phyloP scores from a whole-genome alignment of 2,888 invertebrate genomes.

The Spisula solida region DNA sequence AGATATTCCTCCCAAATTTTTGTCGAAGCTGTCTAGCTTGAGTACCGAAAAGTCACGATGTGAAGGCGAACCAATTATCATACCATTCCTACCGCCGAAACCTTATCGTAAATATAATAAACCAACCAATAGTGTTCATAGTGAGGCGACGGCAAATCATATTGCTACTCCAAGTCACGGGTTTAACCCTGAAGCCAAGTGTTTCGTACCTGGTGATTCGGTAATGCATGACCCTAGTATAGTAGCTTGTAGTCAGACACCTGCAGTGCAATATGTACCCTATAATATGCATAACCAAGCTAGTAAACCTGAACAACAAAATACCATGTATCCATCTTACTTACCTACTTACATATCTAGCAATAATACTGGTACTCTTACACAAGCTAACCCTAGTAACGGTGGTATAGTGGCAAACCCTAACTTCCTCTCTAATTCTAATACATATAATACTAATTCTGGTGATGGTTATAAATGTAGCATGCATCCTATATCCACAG shows the following conservation, averaged over 20 bases:
- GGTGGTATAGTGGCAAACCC: conserved; percentile 44
- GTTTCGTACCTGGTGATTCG: conserved; percentile 75
- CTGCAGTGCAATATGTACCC: conserved; percentile 36
- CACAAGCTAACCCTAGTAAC: conserved; percentile 48
- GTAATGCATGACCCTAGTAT: conserved; percentile 68
- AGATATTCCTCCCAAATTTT: conserved; percentile 85
- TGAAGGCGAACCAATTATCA: conserved; percentile 84
- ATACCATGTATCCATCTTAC: conserved; percentile 8
- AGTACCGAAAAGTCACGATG: conserved; percentile 82
- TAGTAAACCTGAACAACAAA: conserved; percentile 21
- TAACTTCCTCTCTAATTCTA: conserved; percentile 47
- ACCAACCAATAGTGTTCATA: conserved; percentile 11
- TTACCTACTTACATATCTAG: conserved; percentile 28
- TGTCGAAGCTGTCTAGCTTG: conserved; percentile 79
- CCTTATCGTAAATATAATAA: conserved; percentile 47
- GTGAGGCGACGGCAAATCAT: neutral
- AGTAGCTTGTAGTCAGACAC: conserved; percentile 52
- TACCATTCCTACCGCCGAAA: conserved; percentile 73
- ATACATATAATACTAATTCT: conserved; percentile 47
- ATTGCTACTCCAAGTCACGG: neutral
- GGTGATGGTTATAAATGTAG: conserved; percentile 72
- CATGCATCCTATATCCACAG: conserved; percentile 73
- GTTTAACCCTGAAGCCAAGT: conserved; percentile 78
- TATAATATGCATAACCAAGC: conserved; percentile 19
- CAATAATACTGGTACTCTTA: conserved; percentile 9